Conservation (phyloP, 2,888 invertebrate species). For the Chalcis sispes region DNA sequence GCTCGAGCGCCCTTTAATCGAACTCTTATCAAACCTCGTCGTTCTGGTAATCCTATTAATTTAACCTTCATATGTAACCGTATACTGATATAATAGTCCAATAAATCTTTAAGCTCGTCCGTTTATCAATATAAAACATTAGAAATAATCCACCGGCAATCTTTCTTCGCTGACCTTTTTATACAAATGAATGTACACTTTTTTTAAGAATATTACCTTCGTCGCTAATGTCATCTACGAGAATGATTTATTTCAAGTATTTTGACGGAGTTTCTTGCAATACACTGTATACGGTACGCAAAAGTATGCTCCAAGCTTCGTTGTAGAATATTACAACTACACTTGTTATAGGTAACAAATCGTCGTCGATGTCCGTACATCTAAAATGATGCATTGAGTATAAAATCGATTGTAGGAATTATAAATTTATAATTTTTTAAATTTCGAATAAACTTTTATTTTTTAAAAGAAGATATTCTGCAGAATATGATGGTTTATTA, state of each 20-base stretch:
- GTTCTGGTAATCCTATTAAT: slow-evolving; percentile 84
- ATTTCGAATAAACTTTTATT: no score
- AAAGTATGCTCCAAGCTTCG: slow-evolving; percentile 90
- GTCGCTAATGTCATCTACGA: slow-evolving; percentile 94
- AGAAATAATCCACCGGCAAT: background rate
- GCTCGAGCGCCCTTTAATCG: slow-evolving; percentile 90
- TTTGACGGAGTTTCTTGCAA: slow-evolving; percentile 83
- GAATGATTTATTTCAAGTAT: slow-evolving; percentile 91
- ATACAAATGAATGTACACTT: background rate
- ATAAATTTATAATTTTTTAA: slow-evolving; percentile 40
- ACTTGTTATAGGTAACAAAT: slow-evolving; percentile 83
- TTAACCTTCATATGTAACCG: slow-evolving; percentile 84
- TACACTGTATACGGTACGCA: slow-evolving; percentile 92
- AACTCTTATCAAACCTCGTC: slow-evolving; percentile 93
- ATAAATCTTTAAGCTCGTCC: slow-evolving; percentile 84
- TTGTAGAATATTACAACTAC: slow-evolving; percentile 92
- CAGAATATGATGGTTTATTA: no score
- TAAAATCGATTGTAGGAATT: slow-evolving; percentile 71
- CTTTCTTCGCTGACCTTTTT: background rate
- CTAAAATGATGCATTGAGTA: slow-evolving; percentile 72
- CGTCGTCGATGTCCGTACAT: slow-evolving; percentile 81
- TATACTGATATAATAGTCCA: slow-evolving; percentile 87
- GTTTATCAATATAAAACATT: background rate
- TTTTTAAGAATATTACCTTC: slow-evolving; percentile 76
- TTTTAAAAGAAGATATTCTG: no score